Evolutionary conservation across 2,113 vertebrate species (phyloP).

Genomic region (Melanotaenia duboulayi): DNA sequence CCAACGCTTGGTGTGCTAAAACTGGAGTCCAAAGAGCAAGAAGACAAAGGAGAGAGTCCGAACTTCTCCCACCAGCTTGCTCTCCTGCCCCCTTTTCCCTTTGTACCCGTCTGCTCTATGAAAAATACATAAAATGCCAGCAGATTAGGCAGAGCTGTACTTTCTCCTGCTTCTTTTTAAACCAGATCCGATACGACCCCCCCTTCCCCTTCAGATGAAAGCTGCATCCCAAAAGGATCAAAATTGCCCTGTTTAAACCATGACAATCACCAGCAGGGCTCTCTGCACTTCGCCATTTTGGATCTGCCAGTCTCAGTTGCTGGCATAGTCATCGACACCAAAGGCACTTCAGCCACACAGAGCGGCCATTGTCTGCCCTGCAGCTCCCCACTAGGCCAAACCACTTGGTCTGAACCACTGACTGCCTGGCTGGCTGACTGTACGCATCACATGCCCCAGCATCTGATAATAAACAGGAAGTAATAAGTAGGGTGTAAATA

Average conservation of each 20-base stretch:
- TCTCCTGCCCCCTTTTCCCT: neutral
- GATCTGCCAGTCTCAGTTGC: conserved; percentile 77
- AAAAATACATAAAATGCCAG: conserved; percentile 48
- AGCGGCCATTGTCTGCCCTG: conserved; percentile 74
- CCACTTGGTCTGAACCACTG: conserved; percentile 78
- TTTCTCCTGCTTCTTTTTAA: neutral
- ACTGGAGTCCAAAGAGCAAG: conserved; percentile 47
- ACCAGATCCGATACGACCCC: conserved; percentile 39
- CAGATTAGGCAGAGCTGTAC: conserved; percentile 36
- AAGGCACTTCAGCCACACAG: conserved; percentile 78
- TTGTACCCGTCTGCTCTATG: conserved; percentile 2
- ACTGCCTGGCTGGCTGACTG: conserved; percentile 66
- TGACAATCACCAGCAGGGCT: conserved; percentile 71
- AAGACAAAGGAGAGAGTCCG: conserved; percentile 28
- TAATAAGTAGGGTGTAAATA: conserved; percentile 51
- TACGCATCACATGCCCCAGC: conserved; percentile 65
- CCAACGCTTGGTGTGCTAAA: conserved; percentile 25
- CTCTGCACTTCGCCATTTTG: conserved; percentile 76
- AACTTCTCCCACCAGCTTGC: conserved; percentile 43
- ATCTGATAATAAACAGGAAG: conserved; percentile 75
- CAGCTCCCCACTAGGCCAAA: conserved; percentile 75
- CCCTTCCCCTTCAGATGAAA: conserved; percentile 22
- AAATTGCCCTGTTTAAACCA: conserved; percentile 54
- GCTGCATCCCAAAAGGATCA: conserved; percentile 66
- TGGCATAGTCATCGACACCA: conserved; percentile 77